These are phyloP conservation scores for Pteropus rufus DNA, from an alignment of 2,797 vertebrate species.

Conservation along the genomic window DNA sequence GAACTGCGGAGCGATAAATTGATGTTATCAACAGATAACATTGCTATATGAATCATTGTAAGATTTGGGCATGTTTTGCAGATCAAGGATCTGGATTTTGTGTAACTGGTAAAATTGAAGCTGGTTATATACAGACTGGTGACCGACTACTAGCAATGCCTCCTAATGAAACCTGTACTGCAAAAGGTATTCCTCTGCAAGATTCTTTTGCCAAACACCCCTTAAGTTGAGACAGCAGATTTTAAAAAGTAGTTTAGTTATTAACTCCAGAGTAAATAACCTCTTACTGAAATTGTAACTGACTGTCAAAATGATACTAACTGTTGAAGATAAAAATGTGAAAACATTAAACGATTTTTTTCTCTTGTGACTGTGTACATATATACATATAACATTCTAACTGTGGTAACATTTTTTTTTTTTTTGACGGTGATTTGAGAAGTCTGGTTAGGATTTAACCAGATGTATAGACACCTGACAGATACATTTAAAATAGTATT, in stretches of 20 bases:
- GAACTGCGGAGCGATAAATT: neutral
- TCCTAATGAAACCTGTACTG: slow-evolving; percentile 97
- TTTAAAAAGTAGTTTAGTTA: slow-evolving; percentile 62
- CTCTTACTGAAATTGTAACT: slow-evolving; percentile 84
- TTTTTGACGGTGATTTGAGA: slow-evolving; percentile 43
- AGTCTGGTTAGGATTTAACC: slow-evolving; percentile 9
- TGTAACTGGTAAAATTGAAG: slow-evolving; percentile 98
- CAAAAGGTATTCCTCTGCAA: slow-evolving; percentile 90
- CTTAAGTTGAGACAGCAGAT: slow-evolving; percentile 61
- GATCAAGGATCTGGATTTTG: slow-evolving; percentile 99
- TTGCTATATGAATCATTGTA: neutral
- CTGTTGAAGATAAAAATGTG: slow-evolving; percentile 84
- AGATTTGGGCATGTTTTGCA: slow-evolving; percentile 77
- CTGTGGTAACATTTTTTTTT: slow-evolving; percentile 36
- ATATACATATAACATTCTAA: slow-evolving; percentile 45
- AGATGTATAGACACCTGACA: slow-evolving; percentile 28
- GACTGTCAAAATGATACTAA: slow-evolving; percentile 87
- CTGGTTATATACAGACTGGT: slow-evolving; percentile 94
- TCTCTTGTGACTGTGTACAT: slow-evolving; percentile 80
- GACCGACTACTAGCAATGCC: slow-evolving; percentile 94
- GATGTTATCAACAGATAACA: neutral
- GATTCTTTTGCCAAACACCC: slow-evolving; percentile 66
- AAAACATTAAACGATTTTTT: slow-evolving; percentile 84
- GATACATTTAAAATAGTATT: slow-evolving; percentile 30
- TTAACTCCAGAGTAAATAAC: slow-evolving; percentile 74